Evolutionary conservation across 1,140 invertebrate species (phyloP).

Genomic region (Asbolus verrucosus): DNA sequence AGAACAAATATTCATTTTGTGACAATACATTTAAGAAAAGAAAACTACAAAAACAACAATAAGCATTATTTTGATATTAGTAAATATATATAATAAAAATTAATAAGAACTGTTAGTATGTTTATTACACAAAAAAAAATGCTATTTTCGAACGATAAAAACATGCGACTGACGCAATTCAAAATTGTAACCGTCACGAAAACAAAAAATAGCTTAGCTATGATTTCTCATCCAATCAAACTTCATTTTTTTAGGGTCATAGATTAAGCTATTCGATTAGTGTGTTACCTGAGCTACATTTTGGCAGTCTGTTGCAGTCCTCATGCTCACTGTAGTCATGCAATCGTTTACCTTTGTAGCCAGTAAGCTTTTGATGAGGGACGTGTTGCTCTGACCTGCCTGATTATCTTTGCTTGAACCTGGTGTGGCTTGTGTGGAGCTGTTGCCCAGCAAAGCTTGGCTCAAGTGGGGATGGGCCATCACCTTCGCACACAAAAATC

Average conservation of each 20-base stretch:
- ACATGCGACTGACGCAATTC: slow-evolving; percentile 33
- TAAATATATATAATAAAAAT: slow-evolving; percentile 6
- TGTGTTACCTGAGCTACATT: slow-evolving; percentile 66
- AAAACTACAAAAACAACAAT: not conserved
- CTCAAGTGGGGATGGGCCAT: slow-evolving; percentile 74
- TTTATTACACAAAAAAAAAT: slow-evolving; percentile 35
- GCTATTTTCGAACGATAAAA: no score
- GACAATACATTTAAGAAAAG: not conserved
- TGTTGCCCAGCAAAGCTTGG: slow-evolving; percentile 71
- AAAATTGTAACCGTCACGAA: slow-evolving; percentile 1
- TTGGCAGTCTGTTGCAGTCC: slow-evolving; percentile 64
- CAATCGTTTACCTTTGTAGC: slow-evolving; percentile 85
- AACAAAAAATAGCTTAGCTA: not conserved
- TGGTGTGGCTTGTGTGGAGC: slow-evolving; percentile 62
- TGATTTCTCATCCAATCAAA: not conserved
- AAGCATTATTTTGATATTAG: slow-evolving; percentile 15
- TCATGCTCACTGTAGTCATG: slow-evolving; percentile 68
- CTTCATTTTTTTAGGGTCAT: not conserved
- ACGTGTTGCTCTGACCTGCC: slow-evolving; percentile 67
- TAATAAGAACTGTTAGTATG: slow-evolving; percentile 16
- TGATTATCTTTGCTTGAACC: slow-evolving; percentile 55
- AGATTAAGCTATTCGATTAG: slow-evolving; percentile 56
- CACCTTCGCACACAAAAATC: slow-evolving; percentile 63
- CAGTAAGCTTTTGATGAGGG: slow-evolving; percentile 86
- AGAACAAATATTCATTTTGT: not conserved